Base-by-base conservation (phyloP, 2,113 vertebrate species). In the Daubentonia madagascariensis region DNA sequence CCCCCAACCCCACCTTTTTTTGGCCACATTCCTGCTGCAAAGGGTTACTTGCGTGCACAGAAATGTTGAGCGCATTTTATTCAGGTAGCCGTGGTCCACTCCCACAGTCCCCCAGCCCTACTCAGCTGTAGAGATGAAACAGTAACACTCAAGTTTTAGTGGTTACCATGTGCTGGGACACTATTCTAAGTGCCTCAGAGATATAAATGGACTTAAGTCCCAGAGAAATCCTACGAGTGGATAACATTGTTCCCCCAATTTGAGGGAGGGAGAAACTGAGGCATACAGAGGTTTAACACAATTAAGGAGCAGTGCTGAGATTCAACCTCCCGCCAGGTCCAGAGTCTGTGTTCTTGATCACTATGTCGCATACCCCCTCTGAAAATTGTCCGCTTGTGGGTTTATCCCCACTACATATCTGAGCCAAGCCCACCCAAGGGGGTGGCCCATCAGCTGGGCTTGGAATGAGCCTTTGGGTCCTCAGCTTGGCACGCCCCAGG, bases 371-470 rank as follows among this genome's bases (percentile, higher is more conserved):
- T 6, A 3, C 1, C 13, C 28, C 3, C 43, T 61, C 91, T 9
- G 45, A 40, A 28, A 50, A 67, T 2, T 0, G 0, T 22, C 16
- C 48, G 30, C 35, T 13, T 6, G 8, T 4, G n/a, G 50, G 11
- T 61, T 73, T 1, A 28, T 14, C 6, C 68, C 52, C 48, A 32
- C 28, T n/a, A 17, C 6, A 20, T 17, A 52, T 43, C 70, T 37
- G 16, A 92, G 35, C 72, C 72, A 61, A 10, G 43, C 0, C 3
- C 37, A 7, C 50, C 45, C n/a, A 8, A 52, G 14, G 12, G 65
- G 35, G 6, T 17, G 48, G 86, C 13, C 89, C 25, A 5, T 35
- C 63, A 37, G 22, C 6, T 11, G 22, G 83, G 78, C 76, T 6
- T 52, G 61, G 43, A 85, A 40, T 8, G 18, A 72, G 25, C 18